Percentiles rank a stretch among this genome's conserved stretches.
These are phyloP conservation scores for Didymodactylos carnosus DNA, from an alignment of 2,888 invertebrate genomes.

Conservation along the genomic window DNA sequence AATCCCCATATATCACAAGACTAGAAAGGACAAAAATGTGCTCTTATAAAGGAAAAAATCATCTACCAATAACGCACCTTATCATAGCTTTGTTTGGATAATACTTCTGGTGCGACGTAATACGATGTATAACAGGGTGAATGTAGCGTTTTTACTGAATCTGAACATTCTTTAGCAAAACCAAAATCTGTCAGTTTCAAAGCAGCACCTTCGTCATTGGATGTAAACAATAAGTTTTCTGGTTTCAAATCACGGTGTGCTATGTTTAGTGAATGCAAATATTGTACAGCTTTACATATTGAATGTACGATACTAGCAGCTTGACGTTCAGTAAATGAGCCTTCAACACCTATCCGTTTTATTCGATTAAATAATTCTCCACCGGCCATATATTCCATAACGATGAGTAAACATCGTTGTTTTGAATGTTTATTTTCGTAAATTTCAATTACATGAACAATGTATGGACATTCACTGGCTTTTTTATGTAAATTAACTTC, in stretches of 20 bases:
- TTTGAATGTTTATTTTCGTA: conserved; percentile 68
- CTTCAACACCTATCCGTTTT: neutral
- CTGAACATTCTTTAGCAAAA: conserved; percentile 98
- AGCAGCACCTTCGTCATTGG: conserved; percentile 45
- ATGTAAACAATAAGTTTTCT: conserved; percentile 68
- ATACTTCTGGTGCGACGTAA: conserved; percentile 52
- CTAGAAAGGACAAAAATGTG: no score
- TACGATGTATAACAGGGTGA: conserved; percentile 4
- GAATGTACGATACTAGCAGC: conserved; percentile 85
- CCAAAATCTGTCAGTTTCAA: conserved; percentile 96
- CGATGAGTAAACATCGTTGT: conserved; percentile 71
- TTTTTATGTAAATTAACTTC: conserved; percentile 3
- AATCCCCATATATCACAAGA: no score
- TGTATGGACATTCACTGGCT: conserved; percentile 49
- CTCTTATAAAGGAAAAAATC: no score
- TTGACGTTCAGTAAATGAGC: conserved; percentile 40
- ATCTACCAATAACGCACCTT: no score
- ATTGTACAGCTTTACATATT: conserved; percentile 78
- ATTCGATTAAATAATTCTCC: no score
- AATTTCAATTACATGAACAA: conserved; percentile 75
- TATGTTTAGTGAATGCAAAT: conserved; percentile 75
- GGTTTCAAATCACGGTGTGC: conserved; percentile 80
- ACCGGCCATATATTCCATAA: conserved; percentile 98
- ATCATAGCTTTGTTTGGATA: conserved; percentile 91
- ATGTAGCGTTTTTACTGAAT: no score